Evolutionary conservation across 2,113 vertebrate genomes (phyloP).

Genomic region (Psittacula cyanocephala): DNA sequence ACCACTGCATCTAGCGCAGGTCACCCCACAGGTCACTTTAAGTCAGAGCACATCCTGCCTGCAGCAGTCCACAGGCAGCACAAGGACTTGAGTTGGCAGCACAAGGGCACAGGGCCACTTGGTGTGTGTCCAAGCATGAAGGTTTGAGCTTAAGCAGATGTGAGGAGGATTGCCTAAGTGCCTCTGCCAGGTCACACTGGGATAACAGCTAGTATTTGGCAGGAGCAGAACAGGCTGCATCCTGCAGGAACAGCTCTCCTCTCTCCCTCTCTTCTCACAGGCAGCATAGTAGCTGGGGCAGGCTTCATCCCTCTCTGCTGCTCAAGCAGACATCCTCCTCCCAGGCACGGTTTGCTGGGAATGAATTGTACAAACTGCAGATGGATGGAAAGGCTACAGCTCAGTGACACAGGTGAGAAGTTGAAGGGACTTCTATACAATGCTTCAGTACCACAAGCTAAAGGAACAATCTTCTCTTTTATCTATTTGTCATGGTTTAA

Average conservation of each 20-base stretch:
- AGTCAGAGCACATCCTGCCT: neutral
- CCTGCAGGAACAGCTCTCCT: neutral
- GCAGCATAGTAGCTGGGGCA: neutral
- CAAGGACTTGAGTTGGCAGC: neutral
- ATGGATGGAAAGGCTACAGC: neutral
- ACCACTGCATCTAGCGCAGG: fast-evolving
- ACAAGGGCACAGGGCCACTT: neutral
- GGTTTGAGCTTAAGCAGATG: neutral
- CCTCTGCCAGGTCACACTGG: no score
- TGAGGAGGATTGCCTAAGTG: neutral
- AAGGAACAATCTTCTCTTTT: neutral
- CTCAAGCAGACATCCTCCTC: fast-evolving
- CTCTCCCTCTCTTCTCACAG: neutral
- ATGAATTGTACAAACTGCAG: neutral
- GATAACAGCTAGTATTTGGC: neutral
- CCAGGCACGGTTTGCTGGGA: neutral
- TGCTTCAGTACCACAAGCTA: neutral
- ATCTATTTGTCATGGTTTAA: neutral
- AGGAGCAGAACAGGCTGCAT: neutral
- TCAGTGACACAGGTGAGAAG: neutral
- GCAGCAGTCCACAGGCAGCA: fast-evolving
- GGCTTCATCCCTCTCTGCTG: neutral
- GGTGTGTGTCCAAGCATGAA: neutral
- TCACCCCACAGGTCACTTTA: neutral
- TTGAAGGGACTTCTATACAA: neutral